phyloP scores from a whole-genome alignment of 2,888 invertebrate genomes.

The Eurytoma californica region DNA sequence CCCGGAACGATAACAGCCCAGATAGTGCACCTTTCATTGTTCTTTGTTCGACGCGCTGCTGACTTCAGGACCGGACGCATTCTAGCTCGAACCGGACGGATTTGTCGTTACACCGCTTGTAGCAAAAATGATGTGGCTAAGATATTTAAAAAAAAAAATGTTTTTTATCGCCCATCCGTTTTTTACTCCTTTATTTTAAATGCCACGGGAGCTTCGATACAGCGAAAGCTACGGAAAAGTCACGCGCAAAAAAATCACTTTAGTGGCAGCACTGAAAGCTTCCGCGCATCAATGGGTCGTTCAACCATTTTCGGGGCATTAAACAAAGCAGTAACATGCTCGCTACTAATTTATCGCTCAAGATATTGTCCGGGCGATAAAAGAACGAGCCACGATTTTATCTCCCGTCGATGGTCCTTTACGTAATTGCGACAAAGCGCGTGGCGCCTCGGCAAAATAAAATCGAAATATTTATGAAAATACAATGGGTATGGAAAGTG shows the following conservation, averaged over 20 bases:
- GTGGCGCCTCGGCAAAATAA: not conserved
- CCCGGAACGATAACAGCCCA: conserved; percentile 41
- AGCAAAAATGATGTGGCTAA: too few relatives aligned
- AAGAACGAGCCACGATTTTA: not conserved
- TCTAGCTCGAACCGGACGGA: not conserved
- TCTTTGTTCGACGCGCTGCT: conserved; percentile 44
- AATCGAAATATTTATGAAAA: conserved; percentile 1
- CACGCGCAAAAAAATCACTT: too few relatives aligned
- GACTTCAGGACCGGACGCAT: not conserved
- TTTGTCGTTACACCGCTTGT: not conserved
- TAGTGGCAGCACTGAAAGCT: not conserved
- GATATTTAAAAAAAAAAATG: too few relatives aligned
- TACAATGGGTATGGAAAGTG: not conserved
- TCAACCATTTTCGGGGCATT: not conserved
- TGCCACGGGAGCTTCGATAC: too few relatives aligned
- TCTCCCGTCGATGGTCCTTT: not conserved
- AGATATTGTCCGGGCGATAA: not conserved
- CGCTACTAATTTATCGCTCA: conserved; percentile 1
- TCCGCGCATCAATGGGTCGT: not conserved
- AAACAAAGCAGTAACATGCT: not conserved
- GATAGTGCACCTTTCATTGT: conserved; percentile 52
- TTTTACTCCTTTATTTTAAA: not conserved
- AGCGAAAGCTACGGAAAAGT: too few relatives aligned
- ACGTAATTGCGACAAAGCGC: conserved; percentile 8
- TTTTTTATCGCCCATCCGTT: too few relatives aligned